These are phyloP conservation scores for Autographa gamma DNA, from an alignment of 2,888 invertebrate species.

Conservation along the genomic window DNA sequence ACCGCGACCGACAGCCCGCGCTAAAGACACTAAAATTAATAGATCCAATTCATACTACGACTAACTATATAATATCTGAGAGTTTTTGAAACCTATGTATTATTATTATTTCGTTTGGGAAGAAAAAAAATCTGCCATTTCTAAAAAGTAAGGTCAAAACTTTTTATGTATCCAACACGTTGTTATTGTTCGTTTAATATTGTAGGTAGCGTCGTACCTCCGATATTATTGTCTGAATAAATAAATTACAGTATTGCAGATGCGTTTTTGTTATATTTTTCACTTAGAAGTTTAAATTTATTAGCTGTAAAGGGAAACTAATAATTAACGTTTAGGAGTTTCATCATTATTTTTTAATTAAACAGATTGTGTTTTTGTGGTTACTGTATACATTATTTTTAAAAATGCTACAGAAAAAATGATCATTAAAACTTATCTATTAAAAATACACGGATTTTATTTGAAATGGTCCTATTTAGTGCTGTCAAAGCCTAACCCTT, in stretches of 20 bases:
- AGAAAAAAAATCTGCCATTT: conserved; percentile 72
- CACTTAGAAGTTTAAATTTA: conserved; percentile 77
- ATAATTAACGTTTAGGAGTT: conserved; percentile 76
- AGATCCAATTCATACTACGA: conserved; percentile 64
- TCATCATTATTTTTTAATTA: conserved; percentile 73
- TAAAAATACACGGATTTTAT: conserved; percentile 70
- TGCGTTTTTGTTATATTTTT: conserved; percentile 80
- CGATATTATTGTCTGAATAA: conserved; percentile 69
- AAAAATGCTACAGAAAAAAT: conserved; percentile 85
- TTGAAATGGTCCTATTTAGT: conserved; percentile 24
- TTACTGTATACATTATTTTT: conserved; percentile 84
- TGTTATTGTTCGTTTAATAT: conserved; percentile 79
- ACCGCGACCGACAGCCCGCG: conserved; percentile 34
- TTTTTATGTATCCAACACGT: conserved; percentile 78
- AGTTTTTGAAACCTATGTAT: conserved; percentile 68
- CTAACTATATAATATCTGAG: conserved; percentile 63
- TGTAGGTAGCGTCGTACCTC: conserved; percentile 69
- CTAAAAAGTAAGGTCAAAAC: conserved; percentile 71
- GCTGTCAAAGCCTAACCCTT: too few relatives aligned
- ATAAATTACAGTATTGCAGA: conserved; percentile 76
- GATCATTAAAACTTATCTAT: conserved; percentile 88
- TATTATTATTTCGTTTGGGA: conserved; percentile 64
- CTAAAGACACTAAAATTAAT: conserved; percentile 65
- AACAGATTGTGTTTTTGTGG: conserved; percentile 77
- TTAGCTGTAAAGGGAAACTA: conserved; percentile 75